These are phyloP conservation scores for Oligia strigilis DNA, from an alignment of 2,888 invertebrate species.

Conservation along the genomic window DNA sequence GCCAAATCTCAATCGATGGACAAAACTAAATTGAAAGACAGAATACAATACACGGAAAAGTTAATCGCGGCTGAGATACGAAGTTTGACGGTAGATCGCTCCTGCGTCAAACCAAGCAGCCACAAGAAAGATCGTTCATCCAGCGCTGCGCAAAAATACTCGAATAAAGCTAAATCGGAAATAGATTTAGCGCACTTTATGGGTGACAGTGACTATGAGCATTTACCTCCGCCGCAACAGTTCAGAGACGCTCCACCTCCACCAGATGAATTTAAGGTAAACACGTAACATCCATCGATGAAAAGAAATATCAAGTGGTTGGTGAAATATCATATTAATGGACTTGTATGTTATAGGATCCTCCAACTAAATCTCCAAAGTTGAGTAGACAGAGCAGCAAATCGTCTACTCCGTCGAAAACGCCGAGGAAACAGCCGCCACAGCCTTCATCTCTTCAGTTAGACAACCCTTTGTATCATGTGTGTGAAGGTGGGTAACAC, in stretches of 20 bases:
- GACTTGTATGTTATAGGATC: slow-evolving; percentile 79
- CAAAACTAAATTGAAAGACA: slow-evolving; percentile 84
- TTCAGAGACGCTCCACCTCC: slow-evolving; percentile 95
- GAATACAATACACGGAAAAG: slow-evolving; percentile 89
- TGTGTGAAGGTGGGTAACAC: slow-evolving; percentile 92
- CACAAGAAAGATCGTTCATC: slow-evolving; percentile 78
- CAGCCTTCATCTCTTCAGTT: slow-evolving; percentile 84
- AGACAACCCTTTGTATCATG: slow-evolving; percentile 95
- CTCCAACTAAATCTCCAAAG: slow-evolving; percentile 85
- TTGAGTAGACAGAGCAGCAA: slow-evolving; percentile 87
- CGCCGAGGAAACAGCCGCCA: slow-evolving; percentile 78
- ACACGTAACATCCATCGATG: slow-evolving; percentile 40
- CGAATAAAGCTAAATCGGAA: slow-evolving; percentile 91
- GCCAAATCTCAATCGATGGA: slow-evolving; percentile 76
- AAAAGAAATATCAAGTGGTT: not conserved
- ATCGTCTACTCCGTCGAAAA: slow-evolving; percentile 86
- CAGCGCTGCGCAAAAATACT: slow-evolving; percentile 79
- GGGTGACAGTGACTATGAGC: slow-evolving; percentile 92
- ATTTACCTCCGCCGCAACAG: slow-evolving; percentile 95
- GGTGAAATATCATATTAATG: slow-evolving; percentile 35
- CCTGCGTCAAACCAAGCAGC: slow-evolving; percentile 72
- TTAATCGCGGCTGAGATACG: slow-evolving; percentile 87
- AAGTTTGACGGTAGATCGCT: slow-evolving; percentile 84
- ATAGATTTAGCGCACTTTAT: slow-evolving; percentile 89
- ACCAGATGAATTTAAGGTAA: slow-evolving; percentile 92